Evolutionary conservation across 2,888 invertebrate species (phyloP), one percentile per base, ranked within the genome.

Genomic region (Cantharis lateralis): DNA sequence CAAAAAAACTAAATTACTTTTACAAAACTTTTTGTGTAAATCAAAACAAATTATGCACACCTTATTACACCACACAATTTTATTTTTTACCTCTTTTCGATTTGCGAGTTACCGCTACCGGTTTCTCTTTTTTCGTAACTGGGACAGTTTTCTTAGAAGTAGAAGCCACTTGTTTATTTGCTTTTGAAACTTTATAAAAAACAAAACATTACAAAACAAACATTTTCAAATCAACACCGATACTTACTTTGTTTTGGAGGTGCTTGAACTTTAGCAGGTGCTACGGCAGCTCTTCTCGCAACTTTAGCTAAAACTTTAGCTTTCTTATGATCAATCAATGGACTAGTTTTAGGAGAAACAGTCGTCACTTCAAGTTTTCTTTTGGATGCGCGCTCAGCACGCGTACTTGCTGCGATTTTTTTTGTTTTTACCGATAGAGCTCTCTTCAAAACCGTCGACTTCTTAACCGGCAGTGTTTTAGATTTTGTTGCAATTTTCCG

Each of bases 281-380:
- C 71, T 16, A 81, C 80, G 4, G 85, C 83, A 28, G 83, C 81
- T 80, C 87, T 86, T 79, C 85, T 86, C 3, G 86, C 87, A 71
- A 88, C 86, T 83, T 88, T 88, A 3, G 88, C 88, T 75, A 88
- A 80, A 15, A 87, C 87, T 76, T 86, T 86, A 11, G 88, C 88
- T 80, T 88, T 88, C 70, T 88, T 88, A 75, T 85, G 86, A 80
- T 88, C 88, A 62, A 88, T 85, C n/a, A 87, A 84, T 0, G 87
- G 86, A 82, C 83, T 84, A 16, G 80, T 82, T 76, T 84, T 84
- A 15, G 77, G 76, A 20, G 80, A 24, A 70, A 24, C 75, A 13
- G 76, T 78, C 9, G 74, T 69, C 70, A 70, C 78, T 79, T 77
- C 82, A 4, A 11, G 32, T 24, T 78, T 78, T 62, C 84, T 77